Conservation (phyloP, 2,113 vertebrate genomes). For the Etheostoma cragini region DNA sequence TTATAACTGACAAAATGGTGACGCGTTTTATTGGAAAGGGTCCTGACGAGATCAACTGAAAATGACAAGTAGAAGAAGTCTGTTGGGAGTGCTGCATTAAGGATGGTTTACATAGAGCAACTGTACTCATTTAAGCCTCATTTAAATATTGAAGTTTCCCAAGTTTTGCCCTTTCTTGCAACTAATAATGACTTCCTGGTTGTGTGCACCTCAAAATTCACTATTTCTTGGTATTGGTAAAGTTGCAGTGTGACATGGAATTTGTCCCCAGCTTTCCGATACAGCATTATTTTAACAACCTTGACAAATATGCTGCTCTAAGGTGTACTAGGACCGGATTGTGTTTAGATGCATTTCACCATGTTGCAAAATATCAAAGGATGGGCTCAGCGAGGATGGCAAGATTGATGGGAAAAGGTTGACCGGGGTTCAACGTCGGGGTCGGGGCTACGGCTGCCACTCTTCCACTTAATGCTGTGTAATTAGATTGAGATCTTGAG, state of each 20-base stretch:
- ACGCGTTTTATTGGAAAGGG: neutral
- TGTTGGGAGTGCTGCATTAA: neutral
- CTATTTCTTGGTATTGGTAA: neutral
- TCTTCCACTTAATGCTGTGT: constrained; percentile 82
- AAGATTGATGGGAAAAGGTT: constrained; percentile 84
- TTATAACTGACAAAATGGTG: constrained; percentile 23
- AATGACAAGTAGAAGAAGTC: constrained; percentile 1
- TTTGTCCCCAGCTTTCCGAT: constrained; percentile 16
- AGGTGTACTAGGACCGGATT: constrained; percentile 9
- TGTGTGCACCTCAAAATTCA: neutral
- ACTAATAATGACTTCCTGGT: neutral
- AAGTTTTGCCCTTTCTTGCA: neutral
- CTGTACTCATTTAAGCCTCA: neutral
- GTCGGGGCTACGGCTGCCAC: constrained; percentile 78
- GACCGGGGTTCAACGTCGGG: constrained; percentile 70
- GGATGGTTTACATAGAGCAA: neutral
- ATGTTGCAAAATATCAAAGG: constrained; percentile 71
- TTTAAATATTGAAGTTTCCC: neutral
- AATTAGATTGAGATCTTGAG: constrained; percentile 86
- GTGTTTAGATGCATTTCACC: constrained; percentile 75
- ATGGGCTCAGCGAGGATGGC: constrained; percentile 60
- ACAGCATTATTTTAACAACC: constrained; percentile 35
- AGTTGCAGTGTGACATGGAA: constrained; percentile 2
- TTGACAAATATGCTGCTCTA: constrained; percentile 54
- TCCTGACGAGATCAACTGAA: constrained; percentile 14